Base-by-base conservation (phyloP, 1,140 invertebrate genomes). In the Drosophila pachea region DNA sequence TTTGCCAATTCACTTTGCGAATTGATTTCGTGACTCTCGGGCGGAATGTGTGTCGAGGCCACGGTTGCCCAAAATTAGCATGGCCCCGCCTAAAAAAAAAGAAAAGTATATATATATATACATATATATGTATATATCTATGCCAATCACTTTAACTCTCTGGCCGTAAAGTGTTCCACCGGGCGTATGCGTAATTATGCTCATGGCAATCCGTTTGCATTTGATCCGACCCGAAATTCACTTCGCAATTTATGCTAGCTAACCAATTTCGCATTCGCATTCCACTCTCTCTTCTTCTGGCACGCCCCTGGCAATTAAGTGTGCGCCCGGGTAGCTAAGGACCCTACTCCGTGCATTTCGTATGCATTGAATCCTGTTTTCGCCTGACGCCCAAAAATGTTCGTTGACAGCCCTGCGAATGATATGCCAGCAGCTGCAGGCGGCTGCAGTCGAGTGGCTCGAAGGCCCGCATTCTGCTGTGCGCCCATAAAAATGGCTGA, bases 1-100 rank as follows among this genome's bases (percentile, higher is more conserved):
- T 76, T 68, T 63, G 64, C 65, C 73, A 55, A 61, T 73, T 73
- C 69, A 76, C 76, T 79, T 74, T 74, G 62, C 45, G 63, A 78
- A 82, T 84, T 82, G 78, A 82, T 78, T 82, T 78, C 64, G 63
- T 75, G 72, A 68, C 75, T 78, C 52, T 77, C 70, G 59, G 71
- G 68, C 73, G 60, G 75, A 71, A 81, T 62, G 49, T 71, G 56
- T 75, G 75, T 83, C 78, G 75, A 82, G 78, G 79, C 68, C 78
- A 66, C 56, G 42, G 60, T 11, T 12, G 53, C 55, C 64, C 59
- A 40, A 74, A 81, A 83, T 70, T 74, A 68, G 14, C 40, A 45
- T 35, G 43, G 7, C 4, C 40, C 7, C 7, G n/a, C 7, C 29
- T 0, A 42, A 42, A 14, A 42, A 9, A 6, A n/a, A 42, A 5